phyloP scores from a whole-genome alignment of 2,113 vertebrate genomes.

The Prunella himalayana region DNA sequence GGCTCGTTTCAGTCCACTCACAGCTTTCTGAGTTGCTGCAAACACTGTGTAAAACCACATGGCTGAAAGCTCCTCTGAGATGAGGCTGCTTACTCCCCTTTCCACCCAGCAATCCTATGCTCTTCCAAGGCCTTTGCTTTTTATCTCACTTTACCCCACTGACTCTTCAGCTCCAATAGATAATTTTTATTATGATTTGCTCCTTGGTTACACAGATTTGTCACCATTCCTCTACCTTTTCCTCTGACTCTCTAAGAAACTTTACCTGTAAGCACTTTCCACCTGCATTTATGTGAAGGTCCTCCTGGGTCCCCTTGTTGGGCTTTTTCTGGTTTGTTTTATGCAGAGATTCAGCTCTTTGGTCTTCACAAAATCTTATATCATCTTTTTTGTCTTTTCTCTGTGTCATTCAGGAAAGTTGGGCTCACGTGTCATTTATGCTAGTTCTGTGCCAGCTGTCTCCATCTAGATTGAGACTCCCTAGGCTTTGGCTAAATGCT shows the following conservation, averaged over 20 bases:
- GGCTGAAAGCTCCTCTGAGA: background rate
- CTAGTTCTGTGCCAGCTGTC: background rate
- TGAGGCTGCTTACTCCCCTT: background rate
- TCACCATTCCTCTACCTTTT: background rate
- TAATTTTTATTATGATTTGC: background rate
- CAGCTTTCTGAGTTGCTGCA: background rate
- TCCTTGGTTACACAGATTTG: background rate
- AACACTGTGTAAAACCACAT: rapidly evolving
- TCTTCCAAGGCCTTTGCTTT: background rate
- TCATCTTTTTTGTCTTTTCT: background rate
- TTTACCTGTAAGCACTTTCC: background rate
- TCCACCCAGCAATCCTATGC: background rate
- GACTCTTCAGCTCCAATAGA: rapidly evolving
- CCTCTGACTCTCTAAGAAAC: background rate
- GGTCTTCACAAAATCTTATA: background rate
- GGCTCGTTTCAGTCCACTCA: background rate
- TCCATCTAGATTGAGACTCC: background rate
- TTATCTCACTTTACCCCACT: background rate
- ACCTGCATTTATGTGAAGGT: background rate
- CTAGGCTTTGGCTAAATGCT: background rate
- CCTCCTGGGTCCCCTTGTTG: rapidly evolving
- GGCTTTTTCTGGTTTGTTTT: background rate
- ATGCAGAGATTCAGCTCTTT: background rate
- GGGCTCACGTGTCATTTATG: background rate
- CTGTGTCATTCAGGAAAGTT: background rate